Conservation (phyloP, 1,140 invertebrate species). For the Drosophila kikkawai region DNA sequence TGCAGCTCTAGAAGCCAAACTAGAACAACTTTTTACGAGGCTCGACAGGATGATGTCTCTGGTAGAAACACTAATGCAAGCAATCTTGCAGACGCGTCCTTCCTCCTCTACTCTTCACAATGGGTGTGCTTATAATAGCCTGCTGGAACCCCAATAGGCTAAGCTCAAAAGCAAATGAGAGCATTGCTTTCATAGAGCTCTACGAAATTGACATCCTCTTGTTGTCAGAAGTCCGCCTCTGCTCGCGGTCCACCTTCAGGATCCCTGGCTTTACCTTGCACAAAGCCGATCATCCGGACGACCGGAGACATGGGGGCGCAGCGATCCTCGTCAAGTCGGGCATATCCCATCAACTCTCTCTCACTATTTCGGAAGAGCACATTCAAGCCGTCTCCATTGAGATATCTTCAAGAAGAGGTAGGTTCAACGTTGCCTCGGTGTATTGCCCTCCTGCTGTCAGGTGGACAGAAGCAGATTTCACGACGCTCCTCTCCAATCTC, state of each 20-base stretch:
- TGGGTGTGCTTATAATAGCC: conserved; percentile 7
- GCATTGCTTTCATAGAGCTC: not conserved
- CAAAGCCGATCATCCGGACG: not conserved
- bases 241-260: not conserved
- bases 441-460: too few relatives aligned
- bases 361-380: too few relatives aligned
- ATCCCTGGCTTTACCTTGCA: not conserved
- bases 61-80: not conserved
- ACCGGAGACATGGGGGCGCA: not conserved
- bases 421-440: too few relatives aligned
- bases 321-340: not conserved
- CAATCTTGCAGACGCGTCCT: not conserved
- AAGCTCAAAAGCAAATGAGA: not conserved
- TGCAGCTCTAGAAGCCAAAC: not conserved
- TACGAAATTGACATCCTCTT: too few relatives aligned
- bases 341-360: too few relatives aligned
- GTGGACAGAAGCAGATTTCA: not conserved
- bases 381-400: too few relatives aligned
- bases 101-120: conserved; percentile 2
- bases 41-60: not conserved
- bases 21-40: not conserved
- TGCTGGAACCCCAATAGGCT: conserved; percentile 7
- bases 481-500: not conserved
- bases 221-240: too few relatives aligned
- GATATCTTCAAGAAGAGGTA: too few relatives aligned